Evolutionary conservation across 2,888 invertebrate species (phyloP), one percentile per base, ranked within the genome.

Genomic region (Camponotus fellah): DNA sequence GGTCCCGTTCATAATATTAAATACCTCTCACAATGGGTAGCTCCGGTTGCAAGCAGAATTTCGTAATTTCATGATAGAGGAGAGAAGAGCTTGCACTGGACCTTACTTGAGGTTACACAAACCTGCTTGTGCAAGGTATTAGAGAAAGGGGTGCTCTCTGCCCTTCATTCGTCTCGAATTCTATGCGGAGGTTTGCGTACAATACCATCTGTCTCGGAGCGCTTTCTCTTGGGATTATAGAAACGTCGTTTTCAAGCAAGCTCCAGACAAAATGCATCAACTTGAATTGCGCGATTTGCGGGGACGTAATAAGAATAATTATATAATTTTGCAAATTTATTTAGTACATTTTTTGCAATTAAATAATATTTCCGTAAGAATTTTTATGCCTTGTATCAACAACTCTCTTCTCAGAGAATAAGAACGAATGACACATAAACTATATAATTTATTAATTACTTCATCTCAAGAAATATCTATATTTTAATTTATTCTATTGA

Each of bases 141-240:
- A 40, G 68, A 46, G 66, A 80, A 56, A 82, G 26, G 77, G 76
- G 32, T 74, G n/a, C 65, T 80, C 58, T 37, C 79, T 68, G 71
- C 75, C 71, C 60, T 83, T 87, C 80, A 80, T 85, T 71, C 32
- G 60, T 82, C 79, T 71, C 72, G 66, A 85, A 87, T 87, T 85
- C 85, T 80, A 80, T 77, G 72, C 71, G 69, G 58, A 75, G 68
- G 75, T 68, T 74, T 62, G 71, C 79, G 46, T 26, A 80, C 60
- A 80, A 71, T 71, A 71, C 79, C 72, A 46, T 60, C 46, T 46
- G 60, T 46, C 79, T 32, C 60, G 72, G 46, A 46, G 71, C 60
- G 79, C 79, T 71, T 80, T 80, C 79, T 60, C 79, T 60, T 49
- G 71, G 60, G 72, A 80, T 80, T 80, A 80, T 80, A 60, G 79